These are phyloP conservation scores for Coilia nasus DNA, from an alignment of 2,797 vertebrate genomes.

Conservation along the genomic window DNA sequence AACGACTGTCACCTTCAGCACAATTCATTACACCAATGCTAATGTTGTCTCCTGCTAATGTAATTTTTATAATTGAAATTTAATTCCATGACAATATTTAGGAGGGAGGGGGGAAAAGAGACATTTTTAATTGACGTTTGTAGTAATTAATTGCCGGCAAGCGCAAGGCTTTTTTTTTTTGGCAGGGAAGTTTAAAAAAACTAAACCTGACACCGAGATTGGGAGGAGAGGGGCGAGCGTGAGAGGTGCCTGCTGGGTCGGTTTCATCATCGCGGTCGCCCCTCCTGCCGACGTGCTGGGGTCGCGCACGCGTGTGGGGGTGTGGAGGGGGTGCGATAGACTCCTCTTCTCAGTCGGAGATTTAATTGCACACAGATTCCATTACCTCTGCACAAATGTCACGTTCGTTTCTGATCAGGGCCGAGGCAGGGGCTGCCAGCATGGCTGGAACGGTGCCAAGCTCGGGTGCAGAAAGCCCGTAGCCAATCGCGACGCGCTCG, in stretches of 20 bases:
- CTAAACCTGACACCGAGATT: conserved; percentile 81
- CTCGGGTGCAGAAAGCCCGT: conserved; percentile 82
- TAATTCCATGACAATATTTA: conserved; percentile 82
- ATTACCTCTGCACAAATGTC: conserved; percentile 94
- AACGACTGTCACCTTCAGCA: conserved; percentile 84
- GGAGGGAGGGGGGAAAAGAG: conserved; percentile 61
- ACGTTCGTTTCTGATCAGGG: conserved; percentile 92
- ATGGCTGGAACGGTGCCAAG: conserved; percentile 81
- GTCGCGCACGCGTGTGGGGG: neutral
- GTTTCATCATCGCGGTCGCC: conserved; percentile 76
- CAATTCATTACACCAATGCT: conserved; percentile 83
- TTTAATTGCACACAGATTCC: conserved; percentile 90
- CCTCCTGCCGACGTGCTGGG: conserved; percentile 72
- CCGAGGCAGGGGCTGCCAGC: conserved; percentile 84
- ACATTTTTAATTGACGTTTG: conserved; percentile 84
- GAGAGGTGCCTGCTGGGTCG: conserved; percentile 76
- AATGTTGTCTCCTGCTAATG: conserved; percentile 72
- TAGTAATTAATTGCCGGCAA: conserved; percentile 85
- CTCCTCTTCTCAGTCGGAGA: conserved; percentile 84
- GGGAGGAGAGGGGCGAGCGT: conserved; percentile 70
- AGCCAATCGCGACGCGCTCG: conserved; percentile 79
- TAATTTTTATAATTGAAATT: conserved; percentile 87
- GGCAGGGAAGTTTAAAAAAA: conserved; percentile 74
- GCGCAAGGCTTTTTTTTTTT: conserved; percentile 65
- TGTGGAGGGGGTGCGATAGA: conserved; percentile 72